Evolutionary conservation across 2,797 vertebrate species (phyloP).

Genomic region (Eleutherodactylus coqui): DNA sequence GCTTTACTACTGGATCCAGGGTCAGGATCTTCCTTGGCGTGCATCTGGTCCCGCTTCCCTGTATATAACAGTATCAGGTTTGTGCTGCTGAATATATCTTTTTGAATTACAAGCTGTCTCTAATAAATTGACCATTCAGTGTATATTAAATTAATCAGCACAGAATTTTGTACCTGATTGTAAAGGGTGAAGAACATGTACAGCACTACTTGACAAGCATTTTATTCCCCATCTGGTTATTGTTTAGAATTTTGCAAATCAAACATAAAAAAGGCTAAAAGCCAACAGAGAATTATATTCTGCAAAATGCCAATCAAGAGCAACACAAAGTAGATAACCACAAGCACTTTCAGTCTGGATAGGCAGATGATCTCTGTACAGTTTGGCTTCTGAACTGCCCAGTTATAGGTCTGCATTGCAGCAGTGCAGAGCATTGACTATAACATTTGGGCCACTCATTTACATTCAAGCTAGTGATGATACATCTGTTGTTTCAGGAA

Average conservation of each 20-base stretch:
- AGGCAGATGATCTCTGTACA: slow-evolving; percentile 5
- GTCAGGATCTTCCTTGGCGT: too few species aligned
- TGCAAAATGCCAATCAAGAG: neutral
- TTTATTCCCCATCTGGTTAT: neutral
- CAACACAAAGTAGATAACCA: neutral
- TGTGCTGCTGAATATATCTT: too few species aligned
- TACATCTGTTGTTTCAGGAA: slow-evolving; percentile 40
- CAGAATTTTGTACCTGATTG: too few species aligned
- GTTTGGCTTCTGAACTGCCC: neutral
- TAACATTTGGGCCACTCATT: slow-evolving; percentile 19
- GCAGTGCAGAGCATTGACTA: neutral
- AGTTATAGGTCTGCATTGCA: slow-evolving; percentile 29
- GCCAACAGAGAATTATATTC: slow-evolving; percentile 20
- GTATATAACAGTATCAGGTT: too few species aligned
- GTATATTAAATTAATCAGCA: too few species aligned
- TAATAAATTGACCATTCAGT: too few species aligned
- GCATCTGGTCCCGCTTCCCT: too few species aligned
- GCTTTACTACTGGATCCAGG: too few species aligned
- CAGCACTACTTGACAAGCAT: neutral
- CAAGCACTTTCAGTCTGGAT: too few species aligned
- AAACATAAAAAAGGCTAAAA: neutral
- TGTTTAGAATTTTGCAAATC: neutral
- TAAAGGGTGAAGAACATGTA: too few species aligned
- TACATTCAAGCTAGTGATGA: neutral
- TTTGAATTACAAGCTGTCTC: too few species aligned